A percentile compares a stretch with the other conserved stretches of the same genome.
These are phyloP conservation scores for Spea multiplicata DNA, from an alignment of 2,113 vertebrate species.

Conservation along the genomic window DNA sequence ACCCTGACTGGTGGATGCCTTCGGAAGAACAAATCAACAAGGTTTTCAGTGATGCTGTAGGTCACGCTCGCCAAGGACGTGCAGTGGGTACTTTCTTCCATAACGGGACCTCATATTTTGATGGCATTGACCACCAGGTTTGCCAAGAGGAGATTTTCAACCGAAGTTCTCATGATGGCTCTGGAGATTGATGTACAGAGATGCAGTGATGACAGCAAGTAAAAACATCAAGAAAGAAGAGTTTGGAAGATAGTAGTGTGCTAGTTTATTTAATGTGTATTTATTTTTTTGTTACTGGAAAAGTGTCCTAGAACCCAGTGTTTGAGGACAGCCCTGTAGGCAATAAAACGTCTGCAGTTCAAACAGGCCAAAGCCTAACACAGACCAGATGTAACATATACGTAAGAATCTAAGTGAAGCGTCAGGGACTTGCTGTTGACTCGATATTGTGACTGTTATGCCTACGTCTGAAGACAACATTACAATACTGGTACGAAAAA, in stretches of 20 bases:
- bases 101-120: constrained; percentile 84
- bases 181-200: constrained; percentile 76
- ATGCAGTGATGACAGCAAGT: neutral
- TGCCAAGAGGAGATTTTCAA: constrained; percentile 81
- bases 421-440: constrained; percentile 33
- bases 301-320: constrained; percentile 4
- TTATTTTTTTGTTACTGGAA: constrained; percentile 36
- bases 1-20: constrained; percentile 99
- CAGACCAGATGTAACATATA: constrained; percentile 29
- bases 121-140: constrained; percentile 81
- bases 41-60: constrained; percentile 95
- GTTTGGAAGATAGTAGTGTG: constrained; percentile 33
- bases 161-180: constrained; percentile 79
- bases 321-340: constrained; percentile 9
- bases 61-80: constrained; percentile 93
- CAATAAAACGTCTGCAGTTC: constrained; percentile 21
- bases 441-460: constrained; percentile 34
- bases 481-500: constrained; percentile 4
- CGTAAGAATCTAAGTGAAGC: constrained; percentile 27
- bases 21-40: constrained; percentile 98
- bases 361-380: constrained; percentile 37
- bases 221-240: neutral
- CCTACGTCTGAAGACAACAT: constrained; percentile 12
- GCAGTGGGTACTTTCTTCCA: constrained; percentile 91
- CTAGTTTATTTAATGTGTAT: constrained; percentile 43